phyloP scores from a whole-genome alignment of 2,888 invertebrate genomes.

The Camptogramma bilineatum region DNA sequence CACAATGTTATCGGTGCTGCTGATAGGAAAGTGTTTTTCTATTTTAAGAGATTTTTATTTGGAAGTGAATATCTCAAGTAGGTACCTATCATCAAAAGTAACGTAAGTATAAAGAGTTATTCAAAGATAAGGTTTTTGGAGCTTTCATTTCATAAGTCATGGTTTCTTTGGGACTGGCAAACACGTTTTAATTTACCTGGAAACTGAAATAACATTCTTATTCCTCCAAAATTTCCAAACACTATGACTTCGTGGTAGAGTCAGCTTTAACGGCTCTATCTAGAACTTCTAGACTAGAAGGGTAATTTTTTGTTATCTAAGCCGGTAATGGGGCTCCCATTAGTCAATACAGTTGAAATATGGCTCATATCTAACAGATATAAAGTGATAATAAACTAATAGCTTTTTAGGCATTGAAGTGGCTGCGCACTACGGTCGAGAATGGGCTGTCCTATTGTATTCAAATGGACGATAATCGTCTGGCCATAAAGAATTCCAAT shows the following conservation, averaged over 20 bases:
- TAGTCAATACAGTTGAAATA: constrained; percentile 5
- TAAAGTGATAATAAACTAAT: constrained; percentile 41
- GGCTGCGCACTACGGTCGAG: constrained; percentile 44
- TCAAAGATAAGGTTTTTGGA: too few species aligned
- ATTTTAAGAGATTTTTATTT: background rate
- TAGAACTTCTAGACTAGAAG: too few species aligned
- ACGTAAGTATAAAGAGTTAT: too few species aligned
- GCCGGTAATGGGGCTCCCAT: background rate
- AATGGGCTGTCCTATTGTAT: constrained; percentile 58
- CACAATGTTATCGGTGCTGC: constrained; percentile 3
- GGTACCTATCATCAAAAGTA: too few species aligned
- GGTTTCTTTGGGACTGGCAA: too few species aligned
- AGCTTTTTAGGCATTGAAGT: constrained; percentile 32
- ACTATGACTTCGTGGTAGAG: too few species aligned
- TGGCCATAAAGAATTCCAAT: constrained; percentile 50
- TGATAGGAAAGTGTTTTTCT: constrained; percentile 11
- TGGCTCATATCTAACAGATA: constrained; percentile 15
- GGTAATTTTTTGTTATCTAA: background rate
- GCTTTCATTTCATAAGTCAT: too few species aligned
- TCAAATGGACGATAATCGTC: constrained; percentile 51
- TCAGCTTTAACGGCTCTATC: too few species aligned
- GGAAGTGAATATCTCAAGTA: background rate
- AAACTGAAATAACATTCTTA: too few species aligned
- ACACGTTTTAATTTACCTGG: too few species aligned
- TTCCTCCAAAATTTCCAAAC: too few species aligned